Base-by-base conservation (phyloP, 1,140 invertebrate species). In the Lordiphosa collinella region DNA sequence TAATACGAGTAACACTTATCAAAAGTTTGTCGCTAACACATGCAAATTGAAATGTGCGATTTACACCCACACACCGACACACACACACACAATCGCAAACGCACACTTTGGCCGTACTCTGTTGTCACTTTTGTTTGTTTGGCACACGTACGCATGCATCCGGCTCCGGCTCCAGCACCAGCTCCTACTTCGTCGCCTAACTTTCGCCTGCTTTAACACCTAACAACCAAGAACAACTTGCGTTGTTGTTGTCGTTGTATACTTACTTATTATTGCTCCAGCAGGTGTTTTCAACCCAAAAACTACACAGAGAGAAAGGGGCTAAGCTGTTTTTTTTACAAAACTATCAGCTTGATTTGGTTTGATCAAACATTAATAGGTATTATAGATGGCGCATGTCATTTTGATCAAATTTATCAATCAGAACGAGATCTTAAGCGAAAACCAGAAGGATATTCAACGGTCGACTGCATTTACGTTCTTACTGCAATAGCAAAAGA, bases 21-120 rank as follows among this genome's bases (percentile, higher is more conserved):
- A 84, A 82, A 82, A 82, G 78, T 82, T 82, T 82, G 78, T 65
- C 66, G 78, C 78, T 68, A 82, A 64, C 78, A 82, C 76, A 82
- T 84, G 78, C 78, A 82, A 82, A 82, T 82, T 84, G 78, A 82
- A 76, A 80, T 80, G 76, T 75, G 71, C 58, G 65, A 75, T 80
- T 80, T 74, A 66, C 59, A 55, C 50, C 41, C 52, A 49, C n/a
- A 49, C 41, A 55, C 11, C 46, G 8, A n/a, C n/a, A 25, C 53
- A 22, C 57, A 50, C 63, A 52, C 38, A 43, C 34, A 38, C 53
- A 68, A 49, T 22, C 50, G 38, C 44, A 54, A 56, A 41, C 66
- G 49, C 63, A 74, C 12, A 22, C 13, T 25, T 44, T 57, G 64
- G 44, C 57, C 69, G 65, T 59, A 80, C 56, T 36, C 46, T 84